Conservation (phyloP, 2,797 vertebrate genomes). For the Thripadectes ignobilis region DNA sequence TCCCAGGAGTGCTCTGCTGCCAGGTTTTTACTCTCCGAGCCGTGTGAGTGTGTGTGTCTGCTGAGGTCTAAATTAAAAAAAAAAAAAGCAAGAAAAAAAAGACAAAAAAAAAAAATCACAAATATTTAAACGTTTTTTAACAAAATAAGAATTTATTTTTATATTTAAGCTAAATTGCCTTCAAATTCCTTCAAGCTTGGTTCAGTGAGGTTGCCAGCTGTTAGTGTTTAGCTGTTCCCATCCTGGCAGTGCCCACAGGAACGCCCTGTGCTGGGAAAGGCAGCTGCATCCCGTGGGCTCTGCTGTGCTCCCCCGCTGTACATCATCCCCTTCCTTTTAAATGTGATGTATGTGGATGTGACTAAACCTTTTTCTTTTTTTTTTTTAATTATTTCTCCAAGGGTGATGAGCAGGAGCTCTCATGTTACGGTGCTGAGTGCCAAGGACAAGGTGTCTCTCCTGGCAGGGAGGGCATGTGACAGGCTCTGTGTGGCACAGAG, state of each 20-base stretch:
- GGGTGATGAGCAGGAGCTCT: constrained; percentile 12
- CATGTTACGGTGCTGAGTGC: neutral
- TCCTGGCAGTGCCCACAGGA: neutral
- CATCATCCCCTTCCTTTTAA: constrained; percentile 24
- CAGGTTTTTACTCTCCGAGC: constrained; percentile 11
- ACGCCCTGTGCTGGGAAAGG: neutral
- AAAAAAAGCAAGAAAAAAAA: neutral
- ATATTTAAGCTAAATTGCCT: constrained; percentile 86
- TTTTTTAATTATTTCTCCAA: neutral
- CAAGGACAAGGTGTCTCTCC: neutral
- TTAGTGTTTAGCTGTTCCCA: constrained; percentile 37
- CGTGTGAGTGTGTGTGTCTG: constrained; percentile 79
- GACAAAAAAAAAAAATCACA: neutral
- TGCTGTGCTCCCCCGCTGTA: neutral
- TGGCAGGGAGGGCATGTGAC: neutral
- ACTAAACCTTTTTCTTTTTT: neutral
- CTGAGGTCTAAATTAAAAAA: constrained; percentile 72
- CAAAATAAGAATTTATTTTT: constrained; percentile 84
- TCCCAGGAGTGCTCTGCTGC: constrained; percentile 17
- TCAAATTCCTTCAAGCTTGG: constrained; percentile 87
- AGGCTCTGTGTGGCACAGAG: neutral
- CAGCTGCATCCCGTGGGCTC: neutral
- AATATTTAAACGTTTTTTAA: constrained; percentile 81
- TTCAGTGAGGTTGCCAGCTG: constrained; percentile 76
- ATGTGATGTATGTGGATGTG: constrained; percentile 60